Percentiles rank a stretch among this genome's conserved stretches.
Evolutionary conservation across 2,113 vertebrate species (phyloP).

Genomic region (Cichladusa arquata): DNA sequence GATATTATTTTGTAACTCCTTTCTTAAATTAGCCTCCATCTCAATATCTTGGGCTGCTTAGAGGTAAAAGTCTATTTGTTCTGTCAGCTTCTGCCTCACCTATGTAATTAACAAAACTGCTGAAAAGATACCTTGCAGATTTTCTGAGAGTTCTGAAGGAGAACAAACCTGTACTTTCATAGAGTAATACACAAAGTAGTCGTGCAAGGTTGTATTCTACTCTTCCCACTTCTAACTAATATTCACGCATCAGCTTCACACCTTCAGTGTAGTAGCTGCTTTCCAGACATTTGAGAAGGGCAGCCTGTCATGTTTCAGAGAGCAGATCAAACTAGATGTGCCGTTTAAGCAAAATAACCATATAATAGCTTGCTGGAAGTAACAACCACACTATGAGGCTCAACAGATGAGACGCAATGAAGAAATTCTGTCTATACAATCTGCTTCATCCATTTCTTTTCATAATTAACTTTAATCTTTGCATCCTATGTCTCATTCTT

Average conservation of each 20-base stretch:
- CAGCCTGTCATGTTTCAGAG: background rate
- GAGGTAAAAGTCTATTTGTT: background rate
- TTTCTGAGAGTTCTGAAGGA: background rate
- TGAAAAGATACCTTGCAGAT: background rate
- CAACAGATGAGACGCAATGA: background rate
- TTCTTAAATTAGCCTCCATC: background rate
- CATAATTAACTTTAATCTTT: slow-evolving; percentile 51
- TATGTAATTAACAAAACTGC: background rate
- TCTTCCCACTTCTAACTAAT: background rate
- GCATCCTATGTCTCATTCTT: slow-evolving; percentile 42
- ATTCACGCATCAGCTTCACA: background rate
- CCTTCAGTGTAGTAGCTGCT: background rate
- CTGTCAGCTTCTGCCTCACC: background rate
- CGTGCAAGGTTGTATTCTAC: background rate
- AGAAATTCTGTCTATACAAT: slow-evolving; percentile 44
- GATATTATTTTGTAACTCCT: background rate
- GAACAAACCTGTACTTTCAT: background rate
- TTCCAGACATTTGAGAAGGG: background rate
- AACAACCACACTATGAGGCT: background rate
- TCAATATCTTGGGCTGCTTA: background rate
- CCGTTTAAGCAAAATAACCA: slow-evolving; percentile 25
- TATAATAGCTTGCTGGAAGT: slow-evolving; percentile 18
- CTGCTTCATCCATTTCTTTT: slow-evolving; percentile 28
- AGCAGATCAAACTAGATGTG: slow-evolving; percentile 1
- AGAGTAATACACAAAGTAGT: background rate